Percentiles rank a stretch among this genome's conserved stretches.
Evolutionary conservation across 2,888 invertebrate genomes (phyloP).

Genomic region (Ormia ochracea): DNA sequence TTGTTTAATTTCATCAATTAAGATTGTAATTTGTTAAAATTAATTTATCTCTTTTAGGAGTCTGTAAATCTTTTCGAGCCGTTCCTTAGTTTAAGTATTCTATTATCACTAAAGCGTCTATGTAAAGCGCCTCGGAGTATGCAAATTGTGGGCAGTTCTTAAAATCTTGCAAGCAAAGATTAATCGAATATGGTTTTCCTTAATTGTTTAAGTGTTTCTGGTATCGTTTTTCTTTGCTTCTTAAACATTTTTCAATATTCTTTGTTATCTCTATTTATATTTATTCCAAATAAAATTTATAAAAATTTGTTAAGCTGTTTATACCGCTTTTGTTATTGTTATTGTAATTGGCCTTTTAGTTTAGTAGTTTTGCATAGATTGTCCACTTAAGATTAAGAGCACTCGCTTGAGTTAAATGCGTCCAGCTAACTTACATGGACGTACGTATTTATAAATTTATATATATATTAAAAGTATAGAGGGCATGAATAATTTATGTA

Average conservation of each 20-base stretch:
- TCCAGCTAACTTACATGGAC: not conserved
- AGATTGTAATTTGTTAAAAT: no score
- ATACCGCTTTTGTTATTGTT: not conserved
- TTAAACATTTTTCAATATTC: slow-evolving; percentile 28
- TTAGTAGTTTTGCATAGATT: slow-evolving; percentile 74
- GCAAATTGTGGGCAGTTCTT: not conserved
- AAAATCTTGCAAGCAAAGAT: not conserved
- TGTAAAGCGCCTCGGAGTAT: slow-evolving; percentile 3
- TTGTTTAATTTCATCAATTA: no score
- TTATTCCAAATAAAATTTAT: slow-evolving; percentile 37
- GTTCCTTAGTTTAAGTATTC: no score
- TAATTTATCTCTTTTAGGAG: no score
- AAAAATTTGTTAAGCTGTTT: slow-evolving; percentile 28
- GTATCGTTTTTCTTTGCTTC: not conserved
- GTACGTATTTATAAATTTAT: not conserved
- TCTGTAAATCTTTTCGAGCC: no score
- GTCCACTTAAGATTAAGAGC: slow-evolving; percentile 75
- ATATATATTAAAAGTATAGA: slow-evolving; percentile 31
- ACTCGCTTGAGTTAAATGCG: slow-evolving; percentile 45
- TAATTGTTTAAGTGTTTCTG: slow-evolving; percentile 33
- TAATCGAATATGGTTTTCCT: slow-evolving; percentile 10
- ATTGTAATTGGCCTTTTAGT: slow-evolving; percentile 4
- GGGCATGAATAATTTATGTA: slow-evolving; percentile 75
- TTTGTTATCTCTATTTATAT: slow-evolving; percentile 28
- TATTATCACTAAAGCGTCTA: no score